Evolutionary conservation across 2,888 invertebrate genomes (phyloP).

Genomic region (Tenthredo scrophulariae): DNA sequence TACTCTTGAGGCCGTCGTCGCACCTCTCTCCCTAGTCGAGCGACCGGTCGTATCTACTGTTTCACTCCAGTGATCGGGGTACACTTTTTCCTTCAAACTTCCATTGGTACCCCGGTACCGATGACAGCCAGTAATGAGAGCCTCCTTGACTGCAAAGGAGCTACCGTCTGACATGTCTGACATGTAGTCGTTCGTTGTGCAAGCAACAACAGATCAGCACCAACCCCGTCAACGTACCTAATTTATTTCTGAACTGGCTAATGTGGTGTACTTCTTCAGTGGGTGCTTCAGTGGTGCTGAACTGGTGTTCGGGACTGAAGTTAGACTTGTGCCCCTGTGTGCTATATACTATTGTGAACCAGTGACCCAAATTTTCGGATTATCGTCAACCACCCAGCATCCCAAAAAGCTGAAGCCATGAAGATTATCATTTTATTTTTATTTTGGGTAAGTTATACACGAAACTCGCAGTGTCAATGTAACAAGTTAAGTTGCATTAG

Average conservation of each 20-base stretch:
- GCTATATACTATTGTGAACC: constrained; percentile 45
- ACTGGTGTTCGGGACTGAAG: constrained; percentile 38
- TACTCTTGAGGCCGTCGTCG: constrained; percentile 67
- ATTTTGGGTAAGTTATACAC: constrained; percentile 59
- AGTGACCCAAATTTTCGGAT: constrained; percentile 45
- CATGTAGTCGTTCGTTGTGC: constrained; percentile 66
- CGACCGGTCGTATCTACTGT: constrained; percentile 52
- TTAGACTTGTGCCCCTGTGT: constrained; percentile 46
- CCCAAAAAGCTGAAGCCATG: constrained; percentile 55
- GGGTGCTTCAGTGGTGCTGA: constrained; percentile 52
- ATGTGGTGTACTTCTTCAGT: constrained; percentile 62
- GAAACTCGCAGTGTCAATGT: neutral
- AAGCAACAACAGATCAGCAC: constrained; percentile 35
- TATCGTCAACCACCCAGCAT: neutral
- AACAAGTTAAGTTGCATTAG: neutral
- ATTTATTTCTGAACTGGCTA: constrained; percentile 55
- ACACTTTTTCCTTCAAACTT: constrained; percentile 69
- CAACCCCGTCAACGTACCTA: constrained; percentile 29
- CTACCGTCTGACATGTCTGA: constrained; percentile 60
- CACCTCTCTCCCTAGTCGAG: constrained; percentile 55
- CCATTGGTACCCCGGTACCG: constrained; percentile 63
- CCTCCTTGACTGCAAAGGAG: constrained; percentile 72
- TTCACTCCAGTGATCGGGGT: constrained; percentile 59
- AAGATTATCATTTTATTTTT: constrained; percentile 57
- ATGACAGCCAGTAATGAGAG: constrained; percentile 75